Evolutionary conservation across 2,797 vertebrate genomes (phyloP).

Genomic region (Spinus olivaceus): DNA sequence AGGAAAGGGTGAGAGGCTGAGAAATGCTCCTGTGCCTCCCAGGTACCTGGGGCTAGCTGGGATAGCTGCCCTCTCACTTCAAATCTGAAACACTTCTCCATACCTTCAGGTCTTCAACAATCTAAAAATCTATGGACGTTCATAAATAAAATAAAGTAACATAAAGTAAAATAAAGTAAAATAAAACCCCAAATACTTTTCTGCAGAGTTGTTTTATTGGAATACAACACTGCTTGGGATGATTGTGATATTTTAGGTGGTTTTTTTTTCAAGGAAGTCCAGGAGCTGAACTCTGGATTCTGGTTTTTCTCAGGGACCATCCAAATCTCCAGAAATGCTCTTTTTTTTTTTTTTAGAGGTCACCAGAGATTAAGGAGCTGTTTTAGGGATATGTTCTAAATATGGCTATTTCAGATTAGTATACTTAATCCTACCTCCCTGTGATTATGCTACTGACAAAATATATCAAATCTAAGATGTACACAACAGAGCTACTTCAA

Average conservation of each 20-base stretch:
- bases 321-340: not conserved
- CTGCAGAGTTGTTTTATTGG: not conserved
- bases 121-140: fast-evolving
- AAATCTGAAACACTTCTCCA: not conserved
- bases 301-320: not conserved
- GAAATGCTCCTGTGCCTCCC: fast-evolving
- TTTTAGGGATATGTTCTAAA: not conserved
- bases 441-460: not conserved
- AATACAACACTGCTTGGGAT: not conserved
- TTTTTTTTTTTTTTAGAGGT: not conserved
- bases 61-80: not conserved
- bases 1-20: not conserved
- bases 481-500: not conserved
- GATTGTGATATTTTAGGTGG: not conserved
- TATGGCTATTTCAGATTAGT: not conserved
- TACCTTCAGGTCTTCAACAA: not conserved
- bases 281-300: not conserved
- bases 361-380: not conserved
- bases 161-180: not conserved
- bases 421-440: not conserved
- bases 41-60: not conserved
- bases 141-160: not conserved
- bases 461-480: not conserved
- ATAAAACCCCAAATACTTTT: not conserved
- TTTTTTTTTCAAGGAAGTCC: not conserved